phyloP scores from a whole-genome alignment of 2,888 invertebrate genomes.

The Stegophylla sp. region DNA sequence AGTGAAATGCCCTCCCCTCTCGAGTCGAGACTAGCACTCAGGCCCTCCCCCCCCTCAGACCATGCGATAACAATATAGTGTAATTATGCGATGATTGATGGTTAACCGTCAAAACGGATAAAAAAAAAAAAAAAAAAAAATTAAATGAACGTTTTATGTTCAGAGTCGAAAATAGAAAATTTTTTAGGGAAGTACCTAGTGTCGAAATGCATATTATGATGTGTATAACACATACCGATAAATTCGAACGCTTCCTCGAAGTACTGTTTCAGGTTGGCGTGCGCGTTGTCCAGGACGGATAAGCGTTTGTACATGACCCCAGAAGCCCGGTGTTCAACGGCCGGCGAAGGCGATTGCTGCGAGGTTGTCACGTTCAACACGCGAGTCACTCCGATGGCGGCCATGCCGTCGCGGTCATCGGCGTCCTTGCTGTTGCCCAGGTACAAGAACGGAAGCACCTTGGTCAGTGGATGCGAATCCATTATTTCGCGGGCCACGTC shows the following conservation, averaged over 20 bases:
- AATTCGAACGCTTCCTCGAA: conserved; percentile 86
- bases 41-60: too few species aligned
- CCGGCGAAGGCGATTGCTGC: conserved; percentile 68
- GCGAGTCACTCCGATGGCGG: conserved; percentile 75
- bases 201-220: too few species aligned
- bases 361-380: conserved; percentile 77
- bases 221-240: conserved; percentile 84
- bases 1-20: too few species aligned
- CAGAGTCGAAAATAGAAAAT: too few species aligned
- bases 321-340: conserved; percentile 74
- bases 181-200: too few species aligned
- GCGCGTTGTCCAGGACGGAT: conserved; percentile 82
- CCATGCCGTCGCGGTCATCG: conserved; percentile 73
- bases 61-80: too few species aligned
- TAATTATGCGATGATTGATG: too few species aligned
- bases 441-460: conserved; percentile 80
- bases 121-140: too few species aligned
- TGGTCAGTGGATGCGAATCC: conserved; percentile 78
- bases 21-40: too few species aligned
- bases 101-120: too few species aligned
- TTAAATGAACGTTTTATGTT: too few species aligned
- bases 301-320: conserved; percentile 78
- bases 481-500: conserved; percentile 67
- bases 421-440: conserved; percentile 85
- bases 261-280: conserved; percentile 86